Evolutionary conservation across 64 coral and sea anemone species (phyloP), one percentile per base, ranked within the genome.

Genomic region (Stichodactyla helianthus): DNA sequence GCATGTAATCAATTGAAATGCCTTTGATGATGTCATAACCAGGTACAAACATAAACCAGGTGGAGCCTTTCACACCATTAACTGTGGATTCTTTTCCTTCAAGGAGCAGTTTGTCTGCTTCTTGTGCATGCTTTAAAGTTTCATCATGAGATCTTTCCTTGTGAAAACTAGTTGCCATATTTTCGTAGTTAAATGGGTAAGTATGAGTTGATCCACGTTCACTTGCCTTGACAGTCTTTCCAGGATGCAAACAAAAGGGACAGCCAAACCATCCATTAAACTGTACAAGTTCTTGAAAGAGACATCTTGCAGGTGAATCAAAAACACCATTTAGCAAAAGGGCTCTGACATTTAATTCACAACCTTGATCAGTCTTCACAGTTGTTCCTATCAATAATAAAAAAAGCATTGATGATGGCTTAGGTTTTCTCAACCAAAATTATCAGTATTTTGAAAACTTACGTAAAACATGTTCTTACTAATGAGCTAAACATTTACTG

Each of bases 1-100:
- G 88, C 88, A 89, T 89, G 51, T 89, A 89, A 50, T 88, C 87
- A 83, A 89, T 89, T 57, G 78, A 77, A 65, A 82, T 44, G n/a
- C 88, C 88, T 82, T 60, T 82, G 63, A 89, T 89, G 8, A 89
- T 89, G 79, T 89, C 79, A 83, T 82, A 89, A 54, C 65, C 63
- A 25, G 88, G 88, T 12, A 89, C 25, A 89, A 89, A 89, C 61
- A 83, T 71, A 60, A 82, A 67, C 88, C 88, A 83, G 44, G 50
- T 82, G 79, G 61, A 89, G 13, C 88, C 88, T 83, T 89, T 89
- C 56, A 89, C 88, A 67, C 88, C 88, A 80, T 89, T 89, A 12
- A 83, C 88, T 63, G 28, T 83, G 56, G 27, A 35, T 53, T 63
- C 51, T 50, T 62, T 70, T 31, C 88, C 65, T 51, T 83, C 82